Conservation (phyloP, 2,888 invertebrate genomes). For the Trissolcus japonicus region DNA sequence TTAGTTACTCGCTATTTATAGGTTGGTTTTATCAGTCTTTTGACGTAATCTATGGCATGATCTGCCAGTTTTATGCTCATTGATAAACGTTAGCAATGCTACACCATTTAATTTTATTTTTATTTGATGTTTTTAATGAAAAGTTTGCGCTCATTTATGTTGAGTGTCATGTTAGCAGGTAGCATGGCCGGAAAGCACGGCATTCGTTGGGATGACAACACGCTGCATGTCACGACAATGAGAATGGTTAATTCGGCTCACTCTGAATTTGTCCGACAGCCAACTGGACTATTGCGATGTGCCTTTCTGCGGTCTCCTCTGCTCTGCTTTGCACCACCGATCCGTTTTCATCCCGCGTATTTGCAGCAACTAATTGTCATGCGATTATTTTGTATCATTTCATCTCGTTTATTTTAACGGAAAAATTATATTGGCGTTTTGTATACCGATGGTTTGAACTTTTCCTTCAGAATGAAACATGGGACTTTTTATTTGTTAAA, state of each 20-base stretch:
- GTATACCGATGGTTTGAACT: not conserved
- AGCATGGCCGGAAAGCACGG: slow-evolving; percentile 30
- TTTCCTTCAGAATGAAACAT: not conserved
- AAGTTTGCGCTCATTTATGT: slow-evolving; percentile 52
- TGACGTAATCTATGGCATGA: too few species aligned
- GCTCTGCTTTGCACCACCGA: slow-evolving; percentile 20
- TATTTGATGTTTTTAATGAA: slow-evolving; percentile 12
- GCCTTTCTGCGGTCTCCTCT: slow-evolving; percentile 45
- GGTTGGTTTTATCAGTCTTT: not conserved
- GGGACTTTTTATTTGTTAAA: too few species aligned
- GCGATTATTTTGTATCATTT: not conserved
- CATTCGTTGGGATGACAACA: slow-evolving; percentile 47
- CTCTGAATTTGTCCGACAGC: slow-evolving; percentile 53
- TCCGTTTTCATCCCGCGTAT: slow-evolving; percentile 13
- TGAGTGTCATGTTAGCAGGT: slow-evolving; percentile 54
- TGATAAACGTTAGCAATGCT: too few species aligned
- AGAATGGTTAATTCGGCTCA: slow-evolving; percentile 54
- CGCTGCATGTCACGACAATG: slow-evolving; percentile 55
- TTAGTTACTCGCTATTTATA: not conserved
- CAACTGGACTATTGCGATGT: slow-evolving; percentile 43
- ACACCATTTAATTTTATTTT: too few species aligned
- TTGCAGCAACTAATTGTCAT: slow-evolving; percentile 16
- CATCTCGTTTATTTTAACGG: not conserved
- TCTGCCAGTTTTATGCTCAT: too few species aligned
- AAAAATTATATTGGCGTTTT: not conserved